Evolutionary conservation across 1,140 invertebrate species (phyloP).

Genomic region (Diorhabda sublineata): DNA sequence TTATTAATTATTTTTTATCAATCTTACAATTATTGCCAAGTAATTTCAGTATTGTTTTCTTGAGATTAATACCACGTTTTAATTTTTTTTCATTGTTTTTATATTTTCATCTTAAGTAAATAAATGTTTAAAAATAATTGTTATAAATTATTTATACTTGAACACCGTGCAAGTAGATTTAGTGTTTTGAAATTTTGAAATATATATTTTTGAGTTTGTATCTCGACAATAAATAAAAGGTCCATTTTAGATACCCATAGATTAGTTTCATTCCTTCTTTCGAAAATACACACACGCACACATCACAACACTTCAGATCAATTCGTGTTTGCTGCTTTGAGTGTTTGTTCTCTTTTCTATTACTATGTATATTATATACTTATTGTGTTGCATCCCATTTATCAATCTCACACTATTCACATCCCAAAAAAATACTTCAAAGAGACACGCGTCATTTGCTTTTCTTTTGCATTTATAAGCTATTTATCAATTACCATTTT

Average conservation of each 20-base stretch:
- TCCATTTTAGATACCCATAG: slow-evolving; percentile 2
- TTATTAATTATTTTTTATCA: too few species aligned
- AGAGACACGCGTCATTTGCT: too few species aligned
- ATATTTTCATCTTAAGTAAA: too few species aligned
- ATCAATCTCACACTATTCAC: neutral
- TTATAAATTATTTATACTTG: neutral
- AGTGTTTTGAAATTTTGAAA: neutral
- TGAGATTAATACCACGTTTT: too few species aligned
- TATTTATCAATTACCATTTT: too few species aligned
- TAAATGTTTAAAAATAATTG: too few species aligned
- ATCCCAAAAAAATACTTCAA: neutral
- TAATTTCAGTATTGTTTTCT: too few species aligned
- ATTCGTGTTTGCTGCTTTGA: neutral
- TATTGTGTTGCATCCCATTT: neutral
- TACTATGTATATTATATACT: neutral
- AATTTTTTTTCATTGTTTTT: too few species aligned
- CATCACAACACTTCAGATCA: neutral
- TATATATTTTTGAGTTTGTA: slow-evolving; percentile 1
- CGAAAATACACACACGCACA: neutral
- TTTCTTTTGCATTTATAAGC: too few species aligned
- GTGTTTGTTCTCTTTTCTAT: neutral
- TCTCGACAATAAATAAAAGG: neutral
- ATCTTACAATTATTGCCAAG: too few species aligned
- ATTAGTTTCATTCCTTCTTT: neutral
- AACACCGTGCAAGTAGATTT: neutral